phyloP scores from a whole-genome alignment of 2,113 vertebrate genomes.

The Dendrocopos noguchii region DNA sequence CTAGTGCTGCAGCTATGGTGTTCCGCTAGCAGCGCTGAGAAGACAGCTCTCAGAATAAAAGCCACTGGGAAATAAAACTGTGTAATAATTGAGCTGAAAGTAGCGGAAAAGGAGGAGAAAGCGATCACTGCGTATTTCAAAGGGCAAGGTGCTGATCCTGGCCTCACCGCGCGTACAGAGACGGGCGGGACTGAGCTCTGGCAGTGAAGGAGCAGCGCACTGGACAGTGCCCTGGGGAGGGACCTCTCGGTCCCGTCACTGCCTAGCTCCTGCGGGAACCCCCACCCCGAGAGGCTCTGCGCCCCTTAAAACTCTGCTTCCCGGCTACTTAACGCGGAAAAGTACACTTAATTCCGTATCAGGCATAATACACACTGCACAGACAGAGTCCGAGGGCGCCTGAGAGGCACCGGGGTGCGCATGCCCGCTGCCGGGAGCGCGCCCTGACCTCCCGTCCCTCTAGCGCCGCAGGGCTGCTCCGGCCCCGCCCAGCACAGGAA shows the following conservation, averaged over 20 bases:
- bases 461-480: accelerated
- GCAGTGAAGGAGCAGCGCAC: neutral
- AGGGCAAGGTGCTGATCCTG: neutral
- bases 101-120: accelerated
- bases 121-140: accelerated
- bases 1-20: accelerated
- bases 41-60: neutral
- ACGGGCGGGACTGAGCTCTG: accelerated
- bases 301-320: neutral
- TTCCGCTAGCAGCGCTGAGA: accelerated
- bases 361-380: accelerated
- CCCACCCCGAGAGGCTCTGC: no score
- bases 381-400: no score
- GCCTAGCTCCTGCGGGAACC: neutral
- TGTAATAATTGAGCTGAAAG: neutral
- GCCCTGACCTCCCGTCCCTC: accelerated
- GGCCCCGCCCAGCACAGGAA: neutral
- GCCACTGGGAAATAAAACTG: neutral
- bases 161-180: accelerated
- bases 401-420: neutral
- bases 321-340: neutral
- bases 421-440: no score
- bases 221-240: no score
- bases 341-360: accelerated
- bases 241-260: neutral